phyloP scores from a whole-genome alignment of 2,888 invertebrate genomes.

The Tetragonula carbonaria region DNA sequence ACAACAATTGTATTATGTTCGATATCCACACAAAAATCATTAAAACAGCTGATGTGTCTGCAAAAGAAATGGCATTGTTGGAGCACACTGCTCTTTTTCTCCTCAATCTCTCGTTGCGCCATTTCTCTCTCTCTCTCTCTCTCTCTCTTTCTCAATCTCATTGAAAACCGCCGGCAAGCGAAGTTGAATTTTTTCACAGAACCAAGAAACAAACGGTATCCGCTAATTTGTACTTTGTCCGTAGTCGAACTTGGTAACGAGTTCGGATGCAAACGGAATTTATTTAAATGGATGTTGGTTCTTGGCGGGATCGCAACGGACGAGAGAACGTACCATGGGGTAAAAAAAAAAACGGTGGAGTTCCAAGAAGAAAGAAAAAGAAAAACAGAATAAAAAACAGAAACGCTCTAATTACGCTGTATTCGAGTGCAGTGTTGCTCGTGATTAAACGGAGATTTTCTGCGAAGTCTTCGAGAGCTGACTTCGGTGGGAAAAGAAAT shows the following conservation, averaged over 20 bases:
- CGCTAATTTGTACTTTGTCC: slow-evolving; percentile 23
- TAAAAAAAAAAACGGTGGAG: not conserved
- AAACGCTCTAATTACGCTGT: slow-evolving; percentile 51
- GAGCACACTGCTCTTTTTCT: not conserved
- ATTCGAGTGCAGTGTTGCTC: slow-evolving; percentile 25
- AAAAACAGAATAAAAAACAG: not conserved
- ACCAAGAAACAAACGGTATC: not conserved
- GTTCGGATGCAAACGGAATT: slow-evolving; percentile 30
- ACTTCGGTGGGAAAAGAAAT: not conserved
- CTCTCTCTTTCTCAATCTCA: not conserved
- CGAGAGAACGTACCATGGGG: not conserved
- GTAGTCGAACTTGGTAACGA: not conserved
- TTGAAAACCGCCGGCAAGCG: not conserved
- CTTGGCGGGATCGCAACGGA: slow-evolving; percentile 3
- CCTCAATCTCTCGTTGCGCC: not conserved
- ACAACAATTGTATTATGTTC: slow-evolving; percentile 2
- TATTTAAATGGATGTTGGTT: slow-evolving; percentile 6
- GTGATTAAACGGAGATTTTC: slow-evolving; percentile 32
- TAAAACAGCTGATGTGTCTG: not conserved
- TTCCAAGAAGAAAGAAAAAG: not conserved
- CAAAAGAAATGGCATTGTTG: slow-evolving; percentile 15
- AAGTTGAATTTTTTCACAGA: slow-evolving; percentile 3
- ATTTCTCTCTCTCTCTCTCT: not conserved
- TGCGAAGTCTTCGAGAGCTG: not conserved
- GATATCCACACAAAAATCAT: slow-evolving; percentile 6